Base-by-base conservation (phyloP, 2,113 vertebrate species). In the Catagonus wagneri region DNA sequence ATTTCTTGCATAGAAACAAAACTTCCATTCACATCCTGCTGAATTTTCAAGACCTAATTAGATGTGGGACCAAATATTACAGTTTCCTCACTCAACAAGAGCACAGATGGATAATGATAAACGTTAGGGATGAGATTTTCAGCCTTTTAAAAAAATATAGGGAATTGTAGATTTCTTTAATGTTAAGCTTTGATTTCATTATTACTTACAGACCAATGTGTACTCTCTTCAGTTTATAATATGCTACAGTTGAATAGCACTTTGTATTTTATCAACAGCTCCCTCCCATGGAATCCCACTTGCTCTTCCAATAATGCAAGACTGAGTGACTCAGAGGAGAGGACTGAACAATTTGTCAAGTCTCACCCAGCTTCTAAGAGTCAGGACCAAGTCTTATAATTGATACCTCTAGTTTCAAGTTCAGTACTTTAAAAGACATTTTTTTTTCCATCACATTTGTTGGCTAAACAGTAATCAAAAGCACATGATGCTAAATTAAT, bases 1-100 rank as follows among this genome's bases (percentile, higher is more conserved):
- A 89, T 93, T 93, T 97, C 69, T 89, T 96, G 61, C 71, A 27
- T 83, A 84, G 91, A 97, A 96, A 96, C 75, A 96, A 96, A 97
- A 97, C 44, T 86, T 95, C 36, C 85, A 81, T 96, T 97, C 89
- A 96, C 19, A 89, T 93, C 61, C 39, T 97, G 39, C 6, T 95
- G 65, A 44, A 75, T 63, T 90, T 95, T 94, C n/a, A 95, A 83
- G 71, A 81, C 86, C 71, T 94, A 80, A 96, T 95, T 93, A 72
- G 83, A 93, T 22, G 22, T 68, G 54, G 17, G 50, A 93, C 29
- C n/a, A 84, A 94, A 76, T 93, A 79, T 90, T 66, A 58, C 8
- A 58, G 58, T 96, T 95, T 95, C 61, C 92, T 92, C 50, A 52
- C 34, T 94, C 76, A 89, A 68, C 16, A 89, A 66, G 83, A 80